These are phyloP conservation scores for Tylochromis polylepis DNA, from an alignment of 2,113 vertebrate species.

Conservation along the genomic window DNA sequence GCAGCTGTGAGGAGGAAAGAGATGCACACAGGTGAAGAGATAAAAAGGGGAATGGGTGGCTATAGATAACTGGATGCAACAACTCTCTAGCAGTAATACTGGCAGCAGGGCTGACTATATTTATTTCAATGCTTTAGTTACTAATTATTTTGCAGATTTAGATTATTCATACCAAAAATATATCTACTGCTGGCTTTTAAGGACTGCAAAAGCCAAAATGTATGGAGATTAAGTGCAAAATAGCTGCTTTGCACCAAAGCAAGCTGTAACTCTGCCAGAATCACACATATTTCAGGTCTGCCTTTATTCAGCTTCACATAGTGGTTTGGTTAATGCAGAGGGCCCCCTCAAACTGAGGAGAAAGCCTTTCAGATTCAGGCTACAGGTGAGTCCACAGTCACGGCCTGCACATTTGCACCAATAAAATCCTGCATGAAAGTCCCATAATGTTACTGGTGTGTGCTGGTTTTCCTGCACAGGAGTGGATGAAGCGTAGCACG, in stretches of 20 bases:
- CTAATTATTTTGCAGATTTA: background rate
- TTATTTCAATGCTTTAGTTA: background rate
- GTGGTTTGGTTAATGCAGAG: background rate
- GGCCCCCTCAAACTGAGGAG: background rate
- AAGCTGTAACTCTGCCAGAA: background rate
- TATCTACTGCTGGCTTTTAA: background rate
- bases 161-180: background rate
- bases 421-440: background rate
- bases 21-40: background rate
- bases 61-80: background rate
- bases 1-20: constrained; percentile 60
- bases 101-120: background rate
- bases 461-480: background rate
- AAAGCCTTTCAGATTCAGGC: constrained; percentile 17
- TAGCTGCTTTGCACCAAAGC: background rate
- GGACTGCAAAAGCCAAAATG: background rate
- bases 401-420: background rate
- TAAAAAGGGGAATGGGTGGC: background rate
- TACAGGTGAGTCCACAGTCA: constrained; percentile 45
- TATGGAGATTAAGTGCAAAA: background rate
- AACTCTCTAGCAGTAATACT: background rate
- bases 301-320: background rate
- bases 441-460: background rate
- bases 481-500: background rate
- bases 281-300: background rate